Conservation (phyloP, 1,140 invertebrate genomes). For the Polypedilum vanderplanki region DNA sequence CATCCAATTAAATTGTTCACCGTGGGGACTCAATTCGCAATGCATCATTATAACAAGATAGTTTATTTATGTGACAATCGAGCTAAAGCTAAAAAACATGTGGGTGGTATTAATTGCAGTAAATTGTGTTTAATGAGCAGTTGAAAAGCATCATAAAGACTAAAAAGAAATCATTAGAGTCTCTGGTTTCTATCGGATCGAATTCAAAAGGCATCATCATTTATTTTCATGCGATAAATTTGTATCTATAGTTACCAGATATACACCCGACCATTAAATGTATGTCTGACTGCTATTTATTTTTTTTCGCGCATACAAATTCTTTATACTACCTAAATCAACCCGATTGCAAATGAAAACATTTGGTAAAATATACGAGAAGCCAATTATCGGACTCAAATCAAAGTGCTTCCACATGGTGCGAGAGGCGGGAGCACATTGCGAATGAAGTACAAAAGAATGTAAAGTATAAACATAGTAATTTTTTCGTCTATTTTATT, state of each 20-base stretch:
- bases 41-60: background rate
- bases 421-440: background rate
- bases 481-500: slow-evolving; percentile 7
- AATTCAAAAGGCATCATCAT: slow-evolving; percentile 18
- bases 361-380: background rate
- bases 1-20: background rate
- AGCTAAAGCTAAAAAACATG: background rate
- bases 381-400: slow-evolving; percentile 2
- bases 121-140: slow-evolving; percentile 18
- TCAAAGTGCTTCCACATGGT: slow-evolving; percentile 16
- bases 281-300: background rate
- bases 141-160: background rate
- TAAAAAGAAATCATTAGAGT: background rate
- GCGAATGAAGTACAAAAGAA: background rate
- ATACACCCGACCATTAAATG: background rate
- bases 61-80: slow-evolving; percentile 17
- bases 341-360: background rate
- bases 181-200: slow-evolving; percentile 9
- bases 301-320: background rate
- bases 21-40: background rate
- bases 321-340: background rate
- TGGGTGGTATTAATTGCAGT: slow-evolving; percentile 10
- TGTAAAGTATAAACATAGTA: background rate
- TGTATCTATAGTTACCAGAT: background rate
- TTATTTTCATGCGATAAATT: background rate